A percentile compares a stretch with the other conserved stretches of the same genome.
phyloP scores from a whole-genome alignment of 1,140 invertebrate genomes.

The Caenorhabditis brenneri region DNA sequence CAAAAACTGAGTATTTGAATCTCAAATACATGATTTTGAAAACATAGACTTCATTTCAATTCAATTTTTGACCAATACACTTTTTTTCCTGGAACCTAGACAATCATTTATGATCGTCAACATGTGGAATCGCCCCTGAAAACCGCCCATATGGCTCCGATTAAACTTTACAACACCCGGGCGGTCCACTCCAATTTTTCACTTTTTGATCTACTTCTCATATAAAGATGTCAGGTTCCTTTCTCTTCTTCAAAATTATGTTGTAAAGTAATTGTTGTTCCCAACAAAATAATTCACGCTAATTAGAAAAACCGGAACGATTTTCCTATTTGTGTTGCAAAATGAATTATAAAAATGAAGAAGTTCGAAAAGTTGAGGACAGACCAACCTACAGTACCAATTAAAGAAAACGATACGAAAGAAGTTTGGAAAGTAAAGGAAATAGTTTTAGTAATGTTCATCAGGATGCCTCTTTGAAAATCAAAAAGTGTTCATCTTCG shows the following conservation, averaged over 20 bases:
- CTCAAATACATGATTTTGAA: too few relatives aligned
- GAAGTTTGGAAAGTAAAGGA: background rate
- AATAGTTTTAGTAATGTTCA: background rate
- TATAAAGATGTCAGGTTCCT: background rate
- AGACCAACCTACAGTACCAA: background rate
- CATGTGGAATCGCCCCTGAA: background rate
- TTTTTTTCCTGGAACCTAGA: background rate
- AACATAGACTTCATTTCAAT: background rate
- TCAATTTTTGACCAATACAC: background rate
- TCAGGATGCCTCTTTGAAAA: background rate
- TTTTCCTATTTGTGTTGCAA: background rate
- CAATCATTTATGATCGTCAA: constrained; percentile 16
- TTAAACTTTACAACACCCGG: constrained; percentile 18
- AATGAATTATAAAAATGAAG: background rate
- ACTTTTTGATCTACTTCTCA: background rate
- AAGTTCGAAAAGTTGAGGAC: too few relatives aligned
- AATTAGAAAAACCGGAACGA: constrained; percentile 22
- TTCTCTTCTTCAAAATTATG: background rate
- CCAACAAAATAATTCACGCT: constrained; percentile 4
- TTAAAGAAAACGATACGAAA: background rate
- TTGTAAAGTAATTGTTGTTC: constrained; percentile 10
- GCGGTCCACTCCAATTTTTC: background rate
- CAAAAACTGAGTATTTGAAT: too few relatives aligned
- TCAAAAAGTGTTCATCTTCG: constrained; percentile 14
- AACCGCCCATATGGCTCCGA: background rate